Evolutionary conservation across 2,888 invertebrate species (phyloP), one percentile per base, ranked within the genome.

Genomic region (Gymnoscelis rufifasciata): DNA sequence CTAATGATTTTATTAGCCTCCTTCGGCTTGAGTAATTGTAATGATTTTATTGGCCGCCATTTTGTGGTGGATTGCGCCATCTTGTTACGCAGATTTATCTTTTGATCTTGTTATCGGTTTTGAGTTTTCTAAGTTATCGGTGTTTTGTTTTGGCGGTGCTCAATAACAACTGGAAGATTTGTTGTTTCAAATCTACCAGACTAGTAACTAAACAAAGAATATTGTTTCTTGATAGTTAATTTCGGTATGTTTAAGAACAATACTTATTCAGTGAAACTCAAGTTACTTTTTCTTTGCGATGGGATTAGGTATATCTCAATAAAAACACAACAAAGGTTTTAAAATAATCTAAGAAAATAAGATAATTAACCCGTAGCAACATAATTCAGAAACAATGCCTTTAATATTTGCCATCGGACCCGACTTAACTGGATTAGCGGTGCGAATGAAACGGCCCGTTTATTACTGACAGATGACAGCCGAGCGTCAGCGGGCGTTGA

Each of bases 381-480:
- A 7, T 26, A 19, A 27, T 35, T 35, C 19, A 26, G 4, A 42
- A 42, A 28, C 41, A 41, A 28, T 23, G 35, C 10, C 19, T 35
- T 19, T 19, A 35, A 35, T 35, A 35, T 43, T 14, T 30, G n/a
- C 8, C 14, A 26, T 44, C 33, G 44, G 38, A 28, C 33, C 33
- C 30, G 29, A 38, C 36, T 43, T 39, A 27, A 36, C 40, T 43
- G 26, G 27, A 31, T 24, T 39, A 43, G 19, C 37, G 7, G 19
- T 6, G 13, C 45, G 35, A 43, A 41, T 40, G 31, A 44, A 41
- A 48, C 40, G 31, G 12, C 37, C 37, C n/a, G 24, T 49, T 44
- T 44, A 49, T 44, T 44, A 44, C 28, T 31, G 40, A 31, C 15
- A 24, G 38, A 44, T 49, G 40, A 40, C 48, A 47, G 13, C 38